phyloP scores from a whole-genome alignment of 2,113 vertebrate genomes.

The Phylloscopus trochilus region DNA sequence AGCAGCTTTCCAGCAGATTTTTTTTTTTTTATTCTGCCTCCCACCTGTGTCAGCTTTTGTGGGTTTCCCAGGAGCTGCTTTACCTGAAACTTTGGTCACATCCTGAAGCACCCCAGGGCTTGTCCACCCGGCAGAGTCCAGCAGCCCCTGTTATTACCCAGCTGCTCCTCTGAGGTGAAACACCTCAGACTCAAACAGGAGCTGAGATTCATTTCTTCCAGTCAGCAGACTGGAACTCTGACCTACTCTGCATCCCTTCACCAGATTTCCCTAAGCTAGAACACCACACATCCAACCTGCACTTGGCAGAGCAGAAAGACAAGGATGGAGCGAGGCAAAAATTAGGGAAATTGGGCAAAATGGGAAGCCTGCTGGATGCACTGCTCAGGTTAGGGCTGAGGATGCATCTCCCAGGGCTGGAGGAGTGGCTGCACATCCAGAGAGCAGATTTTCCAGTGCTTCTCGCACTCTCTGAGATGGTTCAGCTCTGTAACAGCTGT shows the following conservation, averaged over 20 bases:
- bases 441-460: neutral
- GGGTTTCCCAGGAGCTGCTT: neutral
- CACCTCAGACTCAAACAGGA: neutral
- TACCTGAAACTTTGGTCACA: neutral
- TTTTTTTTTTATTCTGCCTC: neutral
- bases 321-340: rapidly evolving
- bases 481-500: neutral
- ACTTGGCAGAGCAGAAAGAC: neutral
- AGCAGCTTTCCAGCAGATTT: neutral
- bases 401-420: neutral
- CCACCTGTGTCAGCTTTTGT: neutral
- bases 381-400: neutral
- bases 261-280: neutral
- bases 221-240: neutral
- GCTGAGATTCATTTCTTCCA: neutral
- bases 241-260: neutral
- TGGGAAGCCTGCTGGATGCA: neutral
- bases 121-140: neutral
- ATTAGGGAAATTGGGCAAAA: neutral
- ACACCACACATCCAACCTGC: neutral
- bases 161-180: neutral
- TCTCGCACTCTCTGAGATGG: rapidly evolving
- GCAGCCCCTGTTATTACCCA: neutral
- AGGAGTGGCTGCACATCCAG: neutral
- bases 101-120: neutral